phyloP scores from a whole-genome alignment of 2,797 vertebrate genomes.

The Otus scops region DNA sequence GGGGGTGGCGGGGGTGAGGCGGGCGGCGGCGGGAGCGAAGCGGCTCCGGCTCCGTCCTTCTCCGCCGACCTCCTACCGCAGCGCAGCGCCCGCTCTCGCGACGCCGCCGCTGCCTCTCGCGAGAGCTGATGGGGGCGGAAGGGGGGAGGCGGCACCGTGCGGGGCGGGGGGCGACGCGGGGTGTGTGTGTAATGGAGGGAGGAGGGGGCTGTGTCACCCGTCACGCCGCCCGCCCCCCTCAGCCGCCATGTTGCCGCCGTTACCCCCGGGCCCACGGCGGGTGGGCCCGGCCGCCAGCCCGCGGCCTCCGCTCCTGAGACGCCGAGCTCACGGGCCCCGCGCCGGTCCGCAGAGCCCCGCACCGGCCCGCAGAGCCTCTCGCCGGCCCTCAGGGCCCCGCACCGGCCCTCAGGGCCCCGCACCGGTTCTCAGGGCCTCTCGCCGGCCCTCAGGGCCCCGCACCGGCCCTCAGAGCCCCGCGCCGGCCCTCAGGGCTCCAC shows the following conservation, averaged over 20 bases:
- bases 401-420: no score
- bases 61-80: constrained; percentile 65
- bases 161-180: neutral
- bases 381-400: no score
- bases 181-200: no score
- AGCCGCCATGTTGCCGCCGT: neutral
- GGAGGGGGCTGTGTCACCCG: neutral
- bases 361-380: neutral
- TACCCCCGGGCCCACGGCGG: neutral
- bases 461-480: no score
- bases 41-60: constrained; percentile 58
- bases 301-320: rapidly evolving
- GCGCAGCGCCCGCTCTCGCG: constrained; percentile 59
- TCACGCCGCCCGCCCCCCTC: neutral
- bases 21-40: neutral
- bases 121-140: neutral
- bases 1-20: neutral
- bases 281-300: rapidly evolving
- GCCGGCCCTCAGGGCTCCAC: no score
- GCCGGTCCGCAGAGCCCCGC: neutral
- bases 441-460: no score
- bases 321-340: no score
- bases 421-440: no score
- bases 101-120: neutral
- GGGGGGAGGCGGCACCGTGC: neutral